Percentiles rank a stretch among this genome's conserved stretches.
These are phyloP conservation scores for Phallusia fumigata DNA, from an alignment of 23 tunicate species.

Conservation along the genomic window DNA sequence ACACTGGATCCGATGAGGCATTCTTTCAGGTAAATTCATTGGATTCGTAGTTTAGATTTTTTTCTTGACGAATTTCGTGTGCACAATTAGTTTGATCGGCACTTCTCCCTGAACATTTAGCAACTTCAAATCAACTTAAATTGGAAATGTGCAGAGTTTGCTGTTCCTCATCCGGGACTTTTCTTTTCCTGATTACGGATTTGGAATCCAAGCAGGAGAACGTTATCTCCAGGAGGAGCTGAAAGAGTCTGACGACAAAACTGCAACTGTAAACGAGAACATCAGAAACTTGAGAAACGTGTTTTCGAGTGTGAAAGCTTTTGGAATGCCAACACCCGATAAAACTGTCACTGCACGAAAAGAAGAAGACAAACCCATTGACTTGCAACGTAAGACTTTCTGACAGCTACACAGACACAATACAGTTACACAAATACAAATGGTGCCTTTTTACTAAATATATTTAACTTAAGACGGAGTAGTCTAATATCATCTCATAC, in stretches of 20 bases:
- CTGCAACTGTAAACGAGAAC: neutral
- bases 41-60: neutral
- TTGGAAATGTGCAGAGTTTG: neutral
- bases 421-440: neutral
- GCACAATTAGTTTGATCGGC: neutral
- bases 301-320: neutral
- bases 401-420: neutral
- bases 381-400: neutral
- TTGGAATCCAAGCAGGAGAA: neutral
- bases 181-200: neutral
- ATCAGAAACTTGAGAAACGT: constrained; percentile 1
- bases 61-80: neutral
- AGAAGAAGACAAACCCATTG: neutral
- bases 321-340: neutral
- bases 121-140: too few species aligned
- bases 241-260: constrained; percentile 3
- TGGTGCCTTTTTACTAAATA: neutral
- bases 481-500: too few species aligned
- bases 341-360: neutral
- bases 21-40: neutral
- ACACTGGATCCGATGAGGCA: neutral
- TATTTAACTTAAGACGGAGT: too few species aligned
- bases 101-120: too few species aligned
- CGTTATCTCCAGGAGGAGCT: constrained; percentile 4
- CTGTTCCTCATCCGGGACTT: neutral